Evolutionary conservation across 2,797 vertebrate genomes (phyloP), one percentile per base, ranked within the genome.

Genomic region (Varecia variegata): DNA sequence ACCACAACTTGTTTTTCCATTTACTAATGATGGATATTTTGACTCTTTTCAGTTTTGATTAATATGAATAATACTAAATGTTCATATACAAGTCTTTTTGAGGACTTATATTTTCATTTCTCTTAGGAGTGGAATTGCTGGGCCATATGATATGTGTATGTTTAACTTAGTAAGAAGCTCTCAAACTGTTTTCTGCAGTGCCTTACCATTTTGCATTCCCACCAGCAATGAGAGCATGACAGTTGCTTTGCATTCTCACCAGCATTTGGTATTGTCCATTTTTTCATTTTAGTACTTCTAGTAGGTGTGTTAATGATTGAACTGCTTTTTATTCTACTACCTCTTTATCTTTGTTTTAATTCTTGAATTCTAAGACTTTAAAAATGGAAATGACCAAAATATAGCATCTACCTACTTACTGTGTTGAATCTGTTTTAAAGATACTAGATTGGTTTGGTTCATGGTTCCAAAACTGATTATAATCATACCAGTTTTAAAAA

Each of bases 331-430:
- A 0, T 85, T 93, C 38, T 89, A 25, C 56, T 73, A 84, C 54
- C 15, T 80, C 43, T 25, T 56, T 96, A 58, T 91, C 10, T n/a
- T 45, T 93, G 74, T 95, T 88, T 95, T 45, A 77, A 35, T 88
- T 1, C 79, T 97, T 92, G 52, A 96, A 94, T 71, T 73, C 14
- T 95, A 93, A 97, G 71, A 94, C 81, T 32, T 93, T 95, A 32
- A 93, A 97, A 96, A 40, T 5, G 73, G 54, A 50, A 95, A 68
- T n/a, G 96, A 45, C 27, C 27, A 83, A 86, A 81, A 50, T 74
- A 86, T 80, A 74, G 47, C 27, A 88, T 93, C 67, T 93, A 21
- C 17, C 1, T 91, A 17, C 25, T 82, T 85, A 40, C 68, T 88
- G 70, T n/a, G 47, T 60, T 81, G 5, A 92, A 20, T 62, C 38